These are phyloP conservation scores for Egretta garzetta DNA, from an alignment of 2,113 vertebrate species.

Conservation along the genomic window DNA sequence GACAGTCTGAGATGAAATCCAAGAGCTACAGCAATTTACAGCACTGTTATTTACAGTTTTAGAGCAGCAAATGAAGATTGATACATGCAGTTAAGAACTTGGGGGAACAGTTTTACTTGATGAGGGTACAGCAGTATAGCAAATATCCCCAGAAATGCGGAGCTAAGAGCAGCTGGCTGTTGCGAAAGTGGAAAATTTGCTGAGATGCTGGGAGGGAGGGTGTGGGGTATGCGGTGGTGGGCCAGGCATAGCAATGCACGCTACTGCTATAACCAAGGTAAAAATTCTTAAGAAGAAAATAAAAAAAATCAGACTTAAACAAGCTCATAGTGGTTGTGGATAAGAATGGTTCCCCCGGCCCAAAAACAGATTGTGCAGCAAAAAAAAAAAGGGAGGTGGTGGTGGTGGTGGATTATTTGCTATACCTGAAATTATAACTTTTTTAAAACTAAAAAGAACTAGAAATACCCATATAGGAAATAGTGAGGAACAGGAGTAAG, in stretches of 20 bases:
- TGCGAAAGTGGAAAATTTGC: neutral
- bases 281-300: neutral
- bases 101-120: neutral
- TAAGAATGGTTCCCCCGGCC: neutral
- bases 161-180: neutral
- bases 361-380: neutral
- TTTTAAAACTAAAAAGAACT: neutral
- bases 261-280: neutral
- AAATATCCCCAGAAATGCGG: neutral
- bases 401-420: neutral
- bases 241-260: neutral
- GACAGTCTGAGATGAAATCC: neutral
- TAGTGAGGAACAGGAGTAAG: neutral
- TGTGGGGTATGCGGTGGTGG: neutral
- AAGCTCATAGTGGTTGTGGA: neutral
- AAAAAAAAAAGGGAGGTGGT: too few species aligned
- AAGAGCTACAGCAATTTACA: too few species aligned
- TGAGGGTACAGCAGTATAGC: neutral
- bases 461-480: neutral
- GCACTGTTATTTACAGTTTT: neutral
- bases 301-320: neutral
- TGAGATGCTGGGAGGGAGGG: neutral
- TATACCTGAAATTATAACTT: neutral
- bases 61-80: neutral
- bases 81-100: neutral